phyloP scores from a whole-genome alignment of 2,797 vertebrate genomes.

The Avahi laniger region DNA sequence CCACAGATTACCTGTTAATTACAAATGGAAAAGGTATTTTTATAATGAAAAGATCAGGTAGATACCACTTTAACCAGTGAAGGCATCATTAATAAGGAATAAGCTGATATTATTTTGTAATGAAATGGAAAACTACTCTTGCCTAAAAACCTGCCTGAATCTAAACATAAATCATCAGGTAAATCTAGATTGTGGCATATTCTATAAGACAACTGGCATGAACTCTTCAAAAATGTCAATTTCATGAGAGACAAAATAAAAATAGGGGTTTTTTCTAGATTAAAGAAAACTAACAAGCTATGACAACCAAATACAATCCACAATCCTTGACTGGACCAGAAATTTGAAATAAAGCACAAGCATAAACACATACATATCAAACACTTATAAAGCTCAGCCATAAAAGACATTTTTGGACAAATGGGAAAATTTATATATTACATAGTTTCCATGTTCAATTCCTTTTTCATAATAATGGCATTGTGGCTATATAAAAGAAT shows the following conservation, averaged over 20 bases:
- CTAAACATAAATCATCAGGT: conserved; percentile 43
- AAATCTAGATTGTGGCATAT: not conserved
- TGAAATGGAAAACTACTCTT: not conserved
- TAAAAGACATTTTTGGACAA: not conserved
- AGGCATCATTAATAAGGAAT: not conserved
- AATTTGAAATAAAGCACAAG: not conserved
- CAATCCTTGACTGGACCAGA: not conserved
- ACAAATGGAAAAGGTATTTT: not conserved
- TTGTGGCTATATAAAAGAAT: conserved; percentile 1
- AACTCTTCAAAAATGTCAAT: conserved; percentile 17
- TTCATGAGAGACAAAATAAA: not conserved
- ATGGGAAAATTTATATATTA: not conserved
- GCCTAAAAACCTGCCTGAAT: not conserved
- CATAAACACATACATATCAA: not conserved
- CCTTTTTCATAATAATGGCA: not conserved
- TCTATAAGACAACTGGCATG: not conserved
- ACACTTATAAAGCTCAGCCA: not conserved
- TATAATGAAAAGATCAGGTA: not conserved
- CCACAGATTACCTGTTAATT: conserved; percentile 31
- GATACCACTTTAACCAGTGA: not conserved
- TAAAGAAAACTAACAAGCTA: not conserved
- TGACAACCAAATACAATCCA: conserved; percentile 6
- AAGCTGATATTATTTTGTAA: not conserved
- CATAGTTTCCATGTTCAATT: not conserved
- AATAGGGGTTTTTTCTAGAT: not conserved